Percentiles rank a stretch among this genome's conserved stretches.
phyloP scores from a whole-genome alignment of 2,888 invertebrate genomes.

The Pyrgus malvae region DNA sequence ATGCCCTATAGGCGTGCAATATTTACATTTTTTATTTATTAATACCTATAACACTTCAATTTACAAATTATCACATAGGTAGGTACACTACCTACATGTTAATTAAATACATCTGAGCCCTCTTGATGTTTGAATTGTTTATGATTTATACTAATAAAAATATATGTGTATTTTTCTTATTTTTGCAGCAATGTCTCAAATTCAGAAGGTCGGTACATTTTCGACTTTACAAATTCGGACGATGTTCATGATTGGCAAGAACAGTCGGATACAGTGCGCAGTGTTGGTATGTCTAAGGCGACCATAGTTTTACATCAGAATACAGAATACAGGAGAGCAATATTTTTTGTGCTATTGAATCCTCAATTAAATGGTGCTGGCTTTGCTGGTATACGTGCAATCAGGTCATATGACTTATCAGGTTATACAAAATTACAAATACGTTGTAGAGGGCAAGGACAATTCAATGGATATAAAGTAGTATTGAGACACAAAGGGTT shows the following conservation, averaged over 20 bases:
- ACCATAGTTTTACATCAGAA: slow-evolving; percentile 82
- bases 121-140: background rate
- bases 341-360: slow-evolving; percentile 84
- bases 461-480: slow-evolving; percentile 82
- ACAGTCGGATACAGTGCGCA: slow-evolving; percentile 84
- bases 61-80: too few relatives aligned
- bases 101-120: too few relatives aligned
- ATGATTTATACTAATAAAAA: background rate
- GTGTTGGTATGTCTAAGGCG: slow-evolving; percentile 85
- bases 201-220: slow-evolving; percentile 62
- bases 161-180: background rate
- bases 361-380: slow-evolving; percentile 86
- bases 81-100: too few relatives aligned
- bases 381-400: slow-evolving; percentile 83
- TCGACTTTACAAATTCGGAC: slow-evolving; percentile 81
- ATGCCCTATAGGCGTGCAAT: too few relatives aligned
- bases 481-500: slow-evolving; percentile 81
- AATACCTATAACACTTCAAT: too few relatives aligned
- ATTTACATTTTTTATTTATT: too few relatives aligned
- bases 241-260: slow-evolving; percentile 82
- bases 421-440: slow-evolving; percentile 74
- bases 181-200: slow-evolving; percentile 44
- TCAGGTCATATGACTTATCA: slow-evolving; percentile 72
- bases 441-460: slow-evolving; percentile 82
- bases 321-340: slow-evolving; percentile 80